Base-by-base conservation (phyloP, 2,888 invertebrate species). In the Caenorhabditis sp. region DNA sequence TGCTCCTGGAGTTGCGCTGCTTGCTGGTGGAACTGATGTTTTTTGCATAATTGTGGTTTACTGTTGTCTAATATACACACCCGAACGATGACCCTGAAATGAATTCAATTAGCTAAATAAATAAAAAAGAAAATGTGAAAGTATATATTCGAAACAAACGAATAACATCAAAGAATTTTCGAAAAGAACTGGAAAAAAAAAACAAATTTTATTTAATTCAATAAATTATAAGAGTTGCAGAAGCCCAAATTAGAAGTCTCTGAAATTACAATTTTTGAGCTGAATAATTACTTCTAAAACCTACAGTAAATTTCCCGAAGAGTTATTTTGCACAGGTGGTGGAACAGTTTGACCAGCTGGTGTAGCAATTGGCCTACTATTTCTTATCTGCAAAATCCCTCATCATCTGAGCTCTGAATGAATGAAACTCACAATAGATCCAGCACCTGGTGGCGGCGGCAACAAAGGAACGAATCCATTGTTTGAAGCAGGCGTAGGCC, bases 1-100 rank as follows among this genome's bases (percentile, higher is more conserved):
- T 0, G 95, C 94, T 83, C 91, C 92, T 23, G 76, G 61, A 0
- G 82, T 63, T 21, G 83, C 77, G 0, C 72, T 59, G 17, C 72
- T 69, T 23, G 79, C 74, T 51, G 68, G 50, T 24, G 68, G 68
- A 3, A 64, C 58, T 37, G 50, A 10, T 6, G 37, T 43, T 43
- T 17, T 43, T 43, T 43, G 43, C 43, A 43, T 43, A 31, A 12
- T 43, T 17, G 43, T 14, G 10, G 4, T 31, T 31, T 31, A 31
- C 31, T 31, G 4, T 10, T 31, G 31, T 43, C 43, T 43, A 43
- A 10, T 43, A 3, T 43, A 43, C 43, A 43, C 31, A 43, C 43
- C 43, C 43, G 43, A 43, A 43, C 43, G 43, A 43, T 51, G 23
- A 51, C 51, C 51, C 51, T 51, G 51, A 1, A 51, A 51, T 17